phyloP scores from a whole-genome alignment of 2,888 invertebrate species.

The Argyresthia goedartella region DNA sequence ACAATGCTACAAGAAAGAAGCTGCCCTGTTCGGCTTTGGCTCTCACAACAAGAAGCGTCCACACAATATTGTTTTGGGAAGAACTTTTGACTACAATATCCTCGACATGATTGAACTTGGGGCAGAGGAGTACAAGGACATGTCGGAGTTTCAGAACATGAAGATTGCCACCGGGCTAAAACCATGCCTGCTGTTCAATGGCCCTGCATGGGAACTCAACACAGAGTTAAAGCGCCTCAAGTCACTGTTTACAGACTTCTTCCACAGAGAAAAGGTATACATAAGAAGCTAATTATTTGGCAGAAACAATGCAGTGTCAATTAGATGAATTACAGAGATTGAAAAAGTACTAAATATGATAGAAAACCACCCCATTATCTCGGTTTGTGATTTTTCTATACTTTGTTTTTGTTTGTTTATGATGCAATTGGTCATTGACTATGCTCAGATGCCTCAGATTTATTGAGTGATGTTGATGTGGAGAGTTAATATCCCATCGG shows the following conservation, averaged over 20 bases:
- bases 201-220: slow-evolving; percentile 89
- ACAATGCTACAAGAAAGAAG: slow-evolving; percentile 85
- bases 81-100: slow-evolving; percentile 90
- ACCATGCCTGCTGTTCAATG: slow-evolving; percentile 92
- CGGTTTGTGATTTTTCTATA: too few species aligned
- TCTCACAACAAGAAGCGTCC: slow-evolving; percentile 96
- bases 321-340: too few species aligned
- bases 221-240: slow-evolving; percentile 86
- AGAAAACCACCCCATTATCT: too few species aligned
- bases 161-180: slow-evolving; percentile 87
- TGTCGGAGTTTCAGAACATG: slow-evolving; percentile 83
- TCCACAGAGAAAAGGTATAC: slow-evolving; percentile 81
- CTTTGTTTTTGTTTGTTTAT: too few species aligned
- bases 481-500: too few species aligned
- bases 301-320: too few species aligned
- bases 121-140: slow-evolving; percentile 83
- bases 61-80: slow-evolving; percentile 89
- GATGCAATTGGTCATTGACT: too few species aligned
- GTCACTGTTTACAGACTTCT: slow-evolving; percentile 92
- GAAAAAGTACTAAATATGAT: too few species aligned
- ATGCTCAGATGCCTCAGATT: too few species aligned
- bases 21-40: slow-evolving; percentile 90
- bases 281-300: background rate
- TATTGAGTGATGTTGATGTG: too few species aligned
- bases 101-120: slow-evolving; percentile 98